These are phyloP conservation scores for Montipora efflorescens DNA, from an alignment of 64 coral and sea anemone species.

Conservation along the genomic window DNA sequence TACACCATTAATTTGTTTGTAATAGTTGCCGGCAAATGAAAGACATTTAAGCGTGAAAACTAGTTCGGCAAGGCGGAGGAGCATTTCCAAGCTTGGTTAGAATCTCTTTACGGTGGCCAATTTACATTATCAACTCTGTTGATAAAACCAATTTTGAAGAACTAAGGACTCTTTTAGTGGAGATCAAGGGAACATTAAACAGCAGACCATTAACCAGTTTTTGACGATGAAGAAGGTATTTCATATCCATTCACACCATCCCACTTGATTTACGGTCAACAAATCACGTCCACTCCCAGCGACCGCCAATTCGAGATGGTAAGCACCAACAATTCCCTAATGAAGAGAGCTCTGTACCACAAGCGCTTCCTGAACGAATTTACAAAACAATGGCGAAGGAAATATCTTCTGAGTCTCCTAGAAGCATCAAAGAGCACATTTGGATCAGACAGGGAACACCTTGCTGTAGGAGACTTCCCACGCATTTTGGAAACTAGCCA, in stretches of 20 bases:
- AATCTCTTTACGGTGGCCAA: too few relatives aligned
- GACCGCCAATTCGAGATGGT: neutral
- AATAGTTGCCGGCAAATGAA: too few relatives aligned
- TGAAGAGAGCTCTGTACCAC: neutral
- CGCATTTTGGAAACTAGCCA: too few relatives aligned
- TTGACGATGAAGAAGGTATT: neutral
- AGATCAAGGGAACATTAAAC: constrained; percentile 22
- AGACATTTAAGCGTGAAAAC: too few relatives aligned
- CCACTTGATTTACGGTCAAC: neutral
- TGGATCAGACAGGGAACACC: neutral
- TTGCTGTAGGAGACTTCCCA: neutral
- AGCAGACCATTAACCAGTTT: neutral
- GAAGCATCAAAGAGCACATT: neutral
- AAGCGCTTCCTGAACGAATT: neutral
- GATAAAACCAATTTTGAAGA: neutral
- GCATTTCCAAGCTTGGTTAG: too few relatives aligned
- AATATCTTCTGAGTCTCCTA: neutral
- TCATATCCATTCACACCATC: neutral
- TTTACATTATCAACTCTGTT: too few relatives aligned
- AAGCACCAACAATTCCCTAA: neutral
- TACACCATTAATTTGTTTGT: too few relatives aligned
- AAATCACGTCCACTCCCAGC: neutral
- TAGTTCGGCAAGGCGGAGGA: too few relatives aligned
- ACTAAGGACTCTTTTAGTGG: neutral
- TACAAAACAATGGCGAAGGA: neutral